phyloP scores from a whole-genome alignment of 2,888 invertebrate genomes.

The Rhogogaster chlorosoma region DNA sequence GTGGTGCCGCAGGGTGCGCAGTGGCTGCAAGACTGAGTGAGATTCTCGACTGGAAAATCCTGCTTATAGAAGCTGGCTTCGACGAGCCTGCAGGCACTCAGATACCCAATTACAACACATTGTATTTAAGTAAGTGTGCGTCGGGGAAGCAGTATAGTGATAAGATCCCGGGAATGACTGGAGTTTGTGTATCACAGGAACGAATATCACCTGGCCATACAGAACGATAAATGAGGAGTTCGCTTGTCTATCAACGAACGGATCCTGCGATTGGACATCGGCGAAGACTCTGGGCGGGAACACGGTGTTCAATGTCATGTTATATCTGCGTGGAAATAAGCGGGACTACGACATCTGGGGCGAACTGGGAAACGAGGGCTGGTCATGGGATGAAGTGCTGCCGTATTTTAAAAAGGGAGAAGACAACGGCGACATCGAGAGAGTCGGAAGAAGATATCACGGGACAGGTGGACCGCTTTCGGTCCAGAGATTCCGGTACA shows the following conservation, averaged over 20 bases:
- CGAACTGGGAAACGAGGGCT: conserved; percentile 85
- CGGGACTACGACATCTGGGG: conserved; percentile 91
- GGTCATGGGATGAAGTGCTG: conserved; percentile 90
- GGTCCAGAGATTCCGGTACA: conserved; percentile 83
- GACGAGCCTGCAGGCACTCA: too few relatives aligned
- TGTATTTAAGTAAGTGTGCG: background rate
- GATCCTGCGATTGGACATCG: conserved; percentile 84
- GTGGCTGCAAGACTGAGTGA: too few relatives aligned
- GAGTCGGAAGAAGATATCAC: conserved; percentile 84
- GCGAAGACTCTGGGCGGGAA: conserved; percentile 88
- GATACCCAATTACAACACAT: too few relatives aligned
- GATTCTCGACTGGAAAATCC: too few relatives aligned
- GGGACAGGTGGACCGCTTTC: conserved; percentile 82
- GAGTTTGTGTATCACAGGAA: background rate
- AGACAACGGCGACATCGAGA: too few relatives aligned
- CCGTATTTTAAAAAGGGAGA: too few relatives aligned
- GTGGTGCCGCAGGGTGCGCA: too few relatives aligned
- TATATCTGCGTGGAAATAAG: conserved; percentile 91
- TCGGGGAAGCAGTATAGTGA: conserved; percentile 78
- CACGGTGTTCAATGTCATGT: conserved; percentile 95
- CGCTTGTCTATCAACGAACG: conserved; percentile 79
- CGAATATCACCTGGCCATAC: conserved; percentile 83
- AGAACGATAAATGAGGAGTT: conserved; percentile 82
- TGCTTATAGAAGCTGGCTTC: too few relatives aligned
- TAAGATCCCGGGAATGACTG: background rate